phyloP scores from a whole-genome alignment of 2,113 vertebrate species.

The Thermophis baileyi region DNA sequence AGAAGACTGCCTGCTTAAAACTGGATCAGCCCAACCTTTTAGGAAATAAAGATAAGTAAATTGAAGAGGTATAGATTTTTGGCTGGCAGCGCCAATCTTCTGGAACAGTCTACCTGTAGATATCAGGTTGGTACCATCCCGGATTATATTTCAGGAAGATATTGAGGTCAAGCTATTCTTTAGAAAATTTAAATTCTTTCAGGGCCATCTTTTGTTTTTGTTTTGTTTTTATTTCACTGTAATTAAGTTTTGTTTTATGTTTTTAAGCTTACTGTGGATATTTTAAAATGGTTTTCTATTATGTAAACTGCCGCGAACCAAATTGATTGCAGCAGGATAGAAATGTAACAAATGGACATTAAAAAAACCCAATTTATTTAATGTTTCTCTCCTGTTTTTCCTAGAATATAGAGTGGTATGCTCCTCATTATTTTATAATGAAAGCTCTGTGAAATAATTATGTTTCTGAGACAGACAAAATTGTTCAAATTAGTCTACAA shows the following conservation, averaged over 20 bases:
- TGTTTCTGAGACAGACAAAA: neutral
- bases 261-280: neutral
- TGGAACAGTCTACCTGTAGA: neutral
- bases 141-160: neutral
- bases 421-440: neutral
- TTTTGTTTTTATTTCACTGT: neutral
- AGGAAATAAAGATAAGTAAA: neutral
- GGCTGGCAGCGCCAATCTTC: neutral
- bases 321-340: neutral
- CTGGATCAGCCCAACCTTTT: neutral
- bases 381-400: neutral
- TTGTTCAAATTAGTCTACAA: neutral
- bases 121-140: neutral
- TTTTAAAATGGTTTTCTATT: neutral
- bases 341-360: neutral
- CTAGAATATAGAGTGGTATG: neutral
- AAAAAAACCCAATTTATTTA: neutral
- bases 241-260: neutral
- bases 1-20: neutral
- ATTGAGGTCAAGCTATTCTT: neutral
- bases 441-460: neutral
- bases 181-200: neutral
- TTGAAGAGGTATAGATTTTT: neutral
- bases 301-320: neutral
- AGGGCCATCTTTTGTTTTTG: neutral